phyloP scores from a whole-genome alignment of 1,140 invertebrate species.

The Papilio glaucus region DNA sequence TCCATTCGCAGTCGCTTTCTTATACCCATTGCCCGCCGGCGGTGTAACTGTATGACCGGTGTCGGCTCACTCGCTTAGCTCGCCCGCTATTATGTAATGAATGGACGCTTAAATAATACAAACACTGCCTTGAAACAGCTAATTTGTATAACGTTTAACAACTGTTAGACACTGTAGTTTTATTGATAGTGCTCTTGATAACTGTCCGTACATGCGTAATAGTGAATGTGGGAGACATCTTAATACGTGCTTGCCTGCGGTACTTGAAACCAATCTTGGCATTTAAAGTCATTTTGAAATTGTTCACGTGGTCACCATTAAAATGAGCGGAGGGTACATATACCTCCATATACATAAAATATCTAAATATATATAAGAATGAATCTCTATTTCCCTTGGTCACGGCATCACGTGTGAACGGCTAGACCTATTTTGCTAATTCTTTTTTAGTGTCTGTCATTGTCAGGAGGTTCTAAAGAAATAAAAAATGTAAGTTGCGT shows the following conservation, averaged over 20 bases:
- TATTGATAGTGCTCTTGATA: no score
- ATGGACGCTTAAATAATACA: conserved; percentile 38
- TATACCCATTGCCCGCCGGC: conserved; percentile 36
- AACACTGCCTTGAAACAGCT: conserved; percentile 21
- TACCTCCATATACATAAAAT: no score
- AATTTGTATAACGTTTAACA: conserved; percentile 37
- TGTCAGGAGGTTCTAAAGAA: no score
- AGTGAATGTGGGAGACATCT: conserved; percentile 6
- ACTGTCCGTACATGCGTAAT: not conserved
- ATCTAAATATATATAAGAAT: no score
- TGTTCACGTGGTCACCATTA: no score
- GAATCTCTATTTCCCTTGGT: no score
- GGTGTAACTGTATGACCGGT: conserved; percentile 33
- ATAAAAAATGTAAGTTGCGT: no score
- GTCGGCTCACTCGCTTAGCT: conserved; percentile 10
- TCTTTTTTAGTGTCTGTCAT: no score
- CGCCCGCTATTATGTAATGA: conserved; percentile 34
- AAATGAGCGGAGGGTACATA: no score
- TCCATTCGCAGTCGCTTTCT: conserved; percentile 35
- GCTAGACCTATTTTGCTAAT: no score
- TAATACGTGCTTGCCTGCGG: not conserved
- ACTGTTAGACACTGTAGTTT: conserved; percentile 30
- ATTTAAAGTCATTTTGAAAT: no score
- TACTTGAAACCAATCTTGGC: not conserved
- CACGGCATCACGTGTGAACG: no score